Percentiles rank a stretch among this genome's conserved stretches.
phyloP scores from a whole-genome alignment of 2,888 invertebrate species.

The Oligia fasciuncula region DNA sequence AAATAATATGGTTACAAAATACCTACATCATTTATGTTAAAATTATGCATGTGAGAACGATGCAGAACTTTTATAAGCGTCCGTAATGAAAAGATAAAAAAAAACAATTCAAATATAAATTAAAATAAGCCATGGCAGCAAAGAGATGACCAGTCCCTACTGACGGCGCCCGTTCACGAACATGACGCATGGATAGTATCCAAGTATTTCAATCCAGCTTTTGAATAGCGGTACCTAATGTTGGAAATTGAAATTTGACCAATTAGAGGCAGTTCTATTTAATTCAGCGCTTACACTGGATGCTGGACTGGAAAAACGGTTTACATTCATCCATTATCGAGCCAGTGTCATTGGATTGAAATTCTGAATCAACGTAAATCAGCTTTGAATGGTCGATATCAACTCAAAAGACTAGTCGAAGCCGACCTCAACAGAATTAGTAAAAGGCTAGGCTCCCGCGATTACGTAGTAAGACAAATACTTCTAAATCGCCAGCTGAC shows the following conservation, averaged over 20 bases:
- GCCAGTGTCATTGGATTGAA: neutral
- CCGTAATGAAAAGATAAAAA: neutral
- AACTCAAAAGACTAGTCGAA: neutral
- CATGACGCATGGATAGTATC: too few species aligned
- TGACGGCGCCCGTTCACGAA: too few species aligned
- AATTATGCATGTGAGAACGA: neutral
- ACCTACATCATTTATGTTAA: neutral
- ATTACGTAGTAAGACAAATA: slow-evolving; percentile 39
- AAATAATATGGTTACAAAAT: too few species aligned
- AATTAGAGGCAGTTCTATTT: neutral
- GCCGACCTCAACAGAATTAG: neutral
- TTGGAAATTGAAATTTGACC: neutral
- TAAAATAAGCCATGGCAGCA: too few species aligned
- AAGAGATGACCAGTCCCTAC: too few species aligned
- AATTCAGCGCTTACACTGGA: neutral
- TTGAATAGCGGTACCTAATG: neutral
- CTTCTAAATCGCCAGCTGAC: slow-evolving; percentile 48
- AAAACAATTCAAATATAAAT: too few species aligned
- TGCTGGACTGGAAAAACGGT: neutral
- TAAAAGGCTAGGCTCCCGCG: slow-evolving; percentile 17
- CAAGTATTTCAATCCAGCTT: neutral
- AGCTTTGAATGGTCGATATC: neutral
- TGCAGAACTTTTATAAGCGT: neutral
- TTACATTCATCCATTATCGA: neutral
- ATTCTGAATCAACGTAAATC: neutral